Conservation (phyloP, 2,797 vertebrate genomes). For the Gymnoscopelus microlampas region DNA sequence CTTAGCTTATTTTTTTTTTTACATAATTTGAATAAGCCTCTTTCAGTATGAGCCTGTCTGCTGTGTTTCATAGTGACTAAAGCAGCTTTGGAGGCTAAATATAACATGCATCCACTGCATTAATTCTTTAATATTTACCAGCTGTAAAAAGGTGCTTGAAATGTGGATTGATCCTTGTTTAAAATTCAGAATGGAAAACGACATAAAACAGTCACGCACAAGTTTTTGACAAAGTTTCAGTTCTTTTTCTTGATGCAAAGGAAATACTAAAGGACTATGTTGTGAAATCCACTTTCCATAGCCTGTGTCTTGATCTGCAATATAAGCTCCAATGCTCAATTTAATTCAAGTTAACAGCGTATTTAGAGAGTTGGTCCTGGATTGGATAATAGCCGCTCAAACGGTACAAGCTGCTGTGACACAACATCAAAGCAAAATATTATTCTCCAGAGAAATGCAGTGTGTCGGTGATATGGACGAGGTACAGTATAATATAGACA, state of each 20-base stretch:
- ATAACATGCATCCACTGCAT: conserved; percentile 76
- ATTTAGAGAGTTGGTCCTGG: conserved; percentile 13
- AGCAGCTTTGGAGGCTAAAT: conserved; percentile 84
- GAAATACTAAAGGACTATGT: too few relatives aligned
- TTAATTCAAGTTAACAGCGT: background rate
- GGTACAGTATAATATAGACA: too few relatives aligned
- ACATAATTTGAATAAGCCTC: conserved; percentile 86
- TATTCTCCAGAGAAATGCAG: conserved; percentile 10
- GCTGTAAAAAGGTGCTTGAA: conserved; percentile 65
- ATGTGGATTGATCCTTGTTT: conserved; percentile 59
- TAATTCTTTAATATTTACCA: conserved; percentile 80
- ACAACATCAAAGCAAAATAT: conserved; percentile 22
- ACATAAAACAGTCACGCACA: conserved; percentile 38
- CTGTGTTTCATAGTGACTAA: conserved; percentile 78
- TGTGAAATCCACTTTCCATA: too few relatives aligned
- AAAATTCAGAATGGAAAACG: conserved; percentile 53
- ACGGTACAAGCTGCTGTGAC: background rate
- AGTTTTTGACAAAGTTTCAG: conserved; percentile 45
- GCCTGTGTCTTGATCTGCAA: conserved; percentile 14
- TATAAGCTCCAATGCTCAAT: conserved; percentile 24
- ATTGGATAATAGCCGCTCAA: conserved; percentile 16
- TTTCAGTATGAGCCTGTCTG: conserved; percentile 73
- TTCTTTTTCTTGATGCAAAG: too few relatives aligned
- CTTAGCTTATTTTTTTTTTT: conserved; percentile 65
- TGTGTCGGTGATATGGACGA: background rate